Base-by-base conservation (phyloP, 2,888 invertebrate genomes). In the Luffia ferchaultella region DNA sequence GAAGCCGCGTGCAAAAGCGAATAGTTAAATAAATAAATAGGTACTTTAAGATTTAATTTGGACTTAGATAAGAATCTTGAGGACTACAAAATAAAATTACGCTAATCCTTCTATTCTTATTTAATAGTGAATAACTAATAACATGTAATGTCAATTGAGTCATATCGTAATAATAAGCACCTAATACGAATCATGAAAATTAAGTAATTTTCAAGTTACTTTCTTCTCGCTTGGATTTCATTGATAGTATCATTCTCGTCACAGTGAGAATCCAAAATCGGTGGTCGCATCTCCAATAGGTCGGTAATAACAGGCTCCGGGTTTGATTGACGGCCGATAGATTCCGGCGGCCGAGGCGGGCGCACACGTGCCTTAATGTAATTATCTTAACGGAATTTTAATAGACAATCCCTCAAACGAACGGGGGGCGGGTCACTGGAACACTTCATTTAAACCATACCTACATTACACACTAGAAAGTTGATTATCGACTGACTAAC, bases 221-320 rank as follows among this genome's bases (percentile, higher is more conserved):
- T n/a, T n/a, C n/a, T n/a, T n/a, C n/a, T n/a, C n/a, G n/a, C 30
- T 30, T 30, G 5, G 12, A 30, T 30, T 12, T 30, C 12, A 30
- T 30, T 30, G 30, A 30, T 12, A 30, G 30, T 30, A 30, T 30
- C 30, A 30, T 30, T 30, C 5, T 3, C 30, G 30, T 30, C 30
- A 12, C 30, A 30, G 12, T 30, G 30, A 30, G 30, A 30, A 30
- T 30, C 30, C 30, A 30, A 30, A 30, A 30, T 30, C 30, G 5
- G 30, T 30, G 12, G 30, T 12, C 5, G 30, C 12, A 50, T 52
- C 51, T 54, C 55, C 56, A 55, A 59, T 59, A 57, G 54, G 20
- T 48, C 53, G 55, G 53, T 59, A 59, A 59, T 59, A 59, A 57
- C 54, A 59, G 50, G 55, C 55, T 56, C 54, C 56, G 54, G 54